Evolutionary conservation across 53 echinoderm and acorn worm species (phyloP), one percentile per base, ranked within the genome.

Genomic region (Apostichopus leukothele): DNA sequence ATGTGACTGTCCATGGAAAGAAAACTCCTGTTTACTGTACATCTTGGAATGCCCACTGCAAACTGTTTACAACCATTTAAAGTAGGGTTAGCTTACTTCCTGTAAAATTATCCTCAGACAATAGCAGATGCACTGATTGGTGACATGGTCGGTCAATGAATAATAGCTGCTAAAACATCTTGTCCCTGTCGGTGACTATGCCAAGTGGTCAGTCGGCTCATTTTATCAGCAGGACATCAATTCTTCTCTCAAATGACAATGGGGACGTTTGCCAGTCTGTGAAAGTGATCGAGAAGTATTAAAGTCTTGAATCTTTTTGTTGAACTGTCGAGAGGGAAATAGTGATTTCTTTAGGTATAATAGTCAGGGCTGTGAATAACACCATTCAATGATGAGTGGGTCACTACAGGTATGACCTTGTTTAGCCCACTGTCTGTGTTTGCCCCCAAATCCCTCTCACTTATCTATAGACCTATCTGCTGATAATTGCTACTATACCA

Each of bases 381-480:
- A n/a, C 79, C 51, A 79, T 79, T 79, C 50, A 79, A 53, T 51
- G 7, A 18, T 39, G 79, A 79, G 79, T 52, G 79, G 79, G 79
- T 19, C 79, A 18, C 53, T 79, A 18, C 79, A 50, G 54, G 79
- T 79, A 52, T 16, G 79, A 79, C 79, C 79, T 79, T 79, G 79
- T 79, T 51, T 79, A 39, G 39, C 39, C 39, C 39, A 39, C 39
- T 39, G 39, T 39, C 39, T 39, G 39, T 2, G 39, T 39, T 39
- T 3, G 39, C 39, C 39, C 39, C 39, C 39, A 39, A 39, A 39
- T 39, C 39, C 39, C 39, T 39, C 39, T 39, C 39, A 39, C 39
- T 39, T 39, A 39, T 39, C 39, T 39, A 39, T 39, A 39, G 39
- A 39, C 39, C 39, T 39, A 39, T 39, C 39, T 3, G 3, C 39